Evolutionary conservation across 35 echinoderm and acorn worm genomes (phyloP).

Genomic region (Hemicentrotus pulcherrimus): DNA sequence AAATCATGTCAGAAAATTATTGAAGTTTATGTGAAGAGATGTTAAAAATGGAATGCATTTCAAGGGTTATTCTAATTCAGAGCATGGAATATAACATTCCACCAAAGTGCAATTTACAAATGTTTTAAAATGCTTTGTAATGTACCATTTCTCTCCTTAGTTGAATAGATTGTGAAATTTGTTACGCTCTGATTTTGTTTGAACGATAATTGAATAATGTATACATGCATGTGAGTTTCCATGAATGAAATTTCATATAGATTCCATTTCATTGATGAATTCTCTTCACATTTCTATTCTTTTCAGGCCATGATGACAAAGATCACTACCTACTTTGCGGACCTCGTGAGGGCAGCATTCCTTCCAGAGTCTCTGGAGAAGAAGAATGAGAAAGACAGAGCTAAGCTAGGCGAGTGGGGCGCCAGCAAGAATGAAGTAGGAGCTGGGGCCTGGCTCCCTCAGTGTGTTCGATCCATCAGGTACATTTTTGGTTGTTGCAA

Average conservation of each 20-base stretch:
- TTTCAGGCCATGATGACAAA: slow-evolving; percentile 78
- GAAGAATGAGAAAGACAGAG: slow-evolving; percentile 57
- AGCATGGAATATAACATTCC: neutral
- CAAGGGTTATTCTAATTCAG: neutral
- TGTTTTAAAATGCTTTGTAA: neutral
- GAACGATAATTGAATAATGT: no score
- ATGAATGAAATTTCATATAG: no score
- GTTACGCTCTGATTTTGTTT: no score
- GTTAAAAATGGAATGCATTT: neutral
- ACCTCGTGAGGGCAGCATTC: slow-evolving; percentile 95
- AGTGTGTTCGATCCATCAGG: slow-evolving; percentile 72
- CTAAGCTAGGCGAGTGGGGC: slow-evolving; percentile 78
- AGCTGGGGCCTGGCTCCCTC: slow-evolving; percentile 78
- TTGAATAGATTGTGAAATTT: no score
- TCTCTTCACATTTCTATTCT: neutral
- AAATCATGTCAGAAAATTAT: no score
- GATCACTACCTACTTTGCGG: slow-evolving; percentile 71
- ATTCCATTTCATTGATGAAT: no score
- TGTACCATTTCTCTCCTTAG: neutral
- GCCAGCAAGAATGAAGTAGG: slow-evolving; percentile 71
- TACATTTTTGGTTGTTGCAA: neutral
- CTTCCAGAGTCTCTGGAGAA: slow-evolving; percentile 78
- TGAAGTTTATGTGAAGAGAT: neutral
- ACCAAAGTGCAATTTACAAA: neutral
- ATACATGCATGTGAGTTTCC: no score